These are phyloP conservation scores for Diarsia mendica DNA, from an alignment of 2,888 invertebrate genomes.

Conservation along the genomic window DNA sequence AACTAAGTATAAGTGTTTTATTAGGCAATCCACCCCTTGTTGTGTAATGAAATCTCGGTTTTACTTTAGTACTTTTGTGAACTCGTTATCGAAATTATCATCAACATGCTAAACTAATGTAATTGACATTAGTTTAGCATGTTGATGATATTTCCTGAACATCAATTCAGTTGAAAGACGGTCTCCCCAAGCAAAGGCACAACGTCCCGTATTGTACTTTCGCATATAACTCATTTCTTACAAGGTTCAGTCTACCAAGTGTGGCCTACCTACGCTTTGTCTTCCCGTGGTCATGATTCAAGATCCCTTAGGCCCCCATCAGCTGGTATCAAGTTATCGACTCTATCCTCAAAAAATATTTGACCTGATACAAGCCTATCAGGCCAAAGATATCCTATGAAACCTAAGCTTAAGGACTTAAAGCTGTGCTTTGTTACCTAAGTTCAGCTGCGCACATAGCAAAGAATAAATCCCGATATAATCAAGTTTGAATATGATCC, in stretches of 20 bases:
- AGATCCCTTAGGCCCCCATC: not conserved
- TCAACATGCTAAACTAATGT: too few relatives aligned
- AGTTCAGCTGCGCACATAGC: conserved; percentile 1
- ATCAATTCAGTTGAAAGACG: not conserved
- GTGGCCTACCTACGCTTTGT: not conserved
- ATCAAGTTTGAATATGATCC: conserved; percentile 39
- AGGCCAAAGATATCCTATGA: not conserved
- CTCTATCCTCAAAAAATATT: not conserved
- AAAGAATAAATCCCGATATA: conserved; percentile 7
- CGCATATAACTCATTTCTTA: not conserved
- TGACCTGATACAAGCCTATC: not conserved
- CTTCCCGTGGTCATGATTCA: too few relatives aligned
- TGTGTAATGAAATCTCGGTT: conserved; percentile 75
- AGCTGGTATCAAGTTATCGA: not conserved
- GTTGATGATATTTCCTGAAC: not conserved
- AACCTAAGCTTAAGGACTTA: not conserved
- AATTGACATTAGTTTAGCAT: not conserved
- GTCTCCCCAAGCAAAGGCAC: not conserved
- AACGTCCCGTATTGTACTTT: not conserved
- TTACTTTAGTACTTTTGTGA: conserved; percentile 68
- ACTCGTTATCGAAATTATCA: too few relatives aligned
- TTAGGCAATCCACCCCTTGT: conserved; percentile 78
- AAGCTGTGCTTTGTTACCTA: conserved; percentile 42
- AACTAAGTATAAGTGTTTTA: conserved; percentile 83
- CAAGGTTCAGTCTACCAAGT: not conserved